phyloP scores from a whole-genome alignment of 2,113 vertebrate species.

The Carassius auratus region DNA sequence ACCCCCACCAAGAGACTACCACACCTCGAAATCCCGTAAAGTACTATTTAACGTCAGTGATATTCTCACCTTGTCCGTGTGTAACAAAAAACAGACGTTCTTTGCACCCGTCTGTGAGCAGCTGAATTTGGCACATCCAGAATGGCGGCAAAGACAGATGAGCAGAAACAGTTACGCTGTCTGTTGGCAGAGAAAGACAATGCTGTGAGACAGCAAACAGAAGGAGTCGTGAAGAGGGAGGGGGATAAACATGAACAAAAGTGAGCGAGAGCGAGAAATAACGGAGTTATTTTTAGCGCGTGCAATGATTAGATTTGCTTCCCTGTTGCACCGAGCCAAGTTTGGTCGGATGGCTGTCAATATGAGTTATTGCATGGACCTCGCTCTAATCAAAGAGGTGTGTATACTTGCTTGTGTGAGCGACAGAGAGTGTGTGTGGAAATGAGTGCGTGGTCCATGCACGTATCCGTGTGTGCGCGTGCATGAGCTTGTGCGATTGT shows the following conservation, averaged over 20 bases:
- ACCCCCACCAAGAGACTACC: background rate
- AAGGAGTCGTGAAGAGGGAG: conserved; percentile 34
- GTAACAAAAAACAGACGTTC: conserved; percentile 9
- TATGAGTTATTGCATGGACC: conserved; percentile 45
- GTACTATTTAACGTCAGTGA: background rate
- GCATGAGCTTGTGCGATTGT: background rate
- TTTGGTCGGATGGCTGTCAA: conserved; percentile 46
- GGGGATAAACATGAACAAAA: conserved; percentile 32
- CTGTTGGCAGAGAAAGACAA: conserved; percentile 9
- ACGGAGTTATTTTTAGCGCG: conserved; percentile 50
- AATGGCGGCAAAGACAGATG: conserved; percentile 12
- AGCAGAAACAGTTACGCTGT: conserved; percentile 32
- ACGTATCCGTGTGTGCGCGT: no score
- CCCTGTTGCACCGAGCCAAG: conserved; percentile 10
- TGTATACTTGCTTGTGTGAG: background rate
- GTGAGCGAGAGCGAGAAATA: conserved; percentile 40
- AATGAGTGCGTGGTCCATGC: background rate
- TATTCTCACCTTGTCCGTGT: background rate
- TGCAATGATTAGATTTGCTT: conserved; percentile 53
- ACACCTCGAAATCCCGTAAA: background rate
- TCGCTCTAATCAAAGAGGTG: conserved; percentile 22
- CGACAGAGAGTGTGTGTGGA: background rate
- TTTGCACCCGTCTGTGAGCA: background rate
- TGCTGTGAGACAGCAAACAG: conserved; percentile 35
- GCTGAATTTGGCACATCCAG: conserved; percentile 12